Conservation (phyloP, 2,113 vertebrate genomes). For the Eolophus roseicapilla region DNA sequence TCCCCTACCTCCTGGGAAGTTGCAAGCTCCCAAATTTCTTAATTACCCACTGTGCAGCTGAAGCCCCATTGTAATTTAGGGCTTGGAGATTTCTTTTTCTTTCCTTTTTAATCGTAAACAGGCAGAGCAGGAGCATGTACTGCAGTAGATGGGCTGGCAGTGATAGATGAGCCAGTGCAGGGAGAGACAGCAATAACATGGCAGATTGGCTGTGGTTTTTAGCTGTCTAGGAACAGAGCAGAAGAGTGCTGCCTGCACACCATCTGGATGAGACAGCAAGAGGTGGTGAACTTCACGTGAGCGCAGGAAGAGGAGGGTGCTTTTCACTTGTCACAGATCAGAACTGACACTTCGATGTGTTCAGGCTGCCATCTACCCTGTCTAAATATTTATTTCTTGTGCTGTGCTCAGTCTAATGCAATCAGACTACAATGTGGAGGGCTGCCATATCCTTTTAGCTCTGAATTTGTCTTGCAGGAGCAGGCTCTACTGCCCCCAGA, state of each 20-base stretch:
- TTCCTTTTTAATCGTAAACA: not conserved
- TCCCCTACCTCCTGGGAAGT: constrained; percentile 57
- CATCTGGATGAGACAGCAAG: constrained; percentile 70
- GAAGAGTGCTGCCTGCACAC: constrained; percentile 22
- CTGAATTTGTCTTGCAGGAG: constrained; percentile 61
- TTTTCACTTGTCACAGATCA: constrained; percentile 67
- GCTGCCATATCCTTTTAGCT: constrained; percentile 76
- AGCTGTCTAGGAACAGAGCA: constrained; percentile 56
- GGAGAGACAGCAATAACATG: constrained; percentile 43
- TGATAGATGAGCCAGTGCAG: constrained; percentile 65
- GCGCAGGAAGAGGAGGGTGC: constrained; percentile 26
- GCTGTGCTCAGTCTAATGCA: constrained; percentile 73
- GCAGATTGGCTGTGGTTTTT: constrained; percentile 45
- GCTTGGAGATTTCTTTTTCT: not conserved
- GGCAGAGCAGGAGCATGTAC: constrained; percentile 1
- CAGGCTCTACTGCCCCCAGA: constrained; percentile 43
- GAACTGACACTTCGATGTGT: constrained; percentile 74
- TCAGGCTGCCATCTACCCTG: constrained; percentile 74
- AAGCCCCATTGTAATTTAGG: not conserved
- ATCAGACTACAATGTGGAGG: constrained; percentile 74
- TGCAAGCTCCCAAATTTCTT: constrained; percentile 51
- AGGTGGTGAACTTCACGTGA: constrained; percentile 50
- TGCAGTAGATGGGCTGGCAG: constrained; percentile 61
- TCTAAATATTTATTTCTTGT: constrained; percentile 81
- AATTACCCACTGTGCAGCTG: constrained; percentile 43